Evolutionary conservation across 2,888 invertebrate species (phyloP), one percentile per base, ranked within the genome.

Genomic region (Amitus sp.): DNA sequence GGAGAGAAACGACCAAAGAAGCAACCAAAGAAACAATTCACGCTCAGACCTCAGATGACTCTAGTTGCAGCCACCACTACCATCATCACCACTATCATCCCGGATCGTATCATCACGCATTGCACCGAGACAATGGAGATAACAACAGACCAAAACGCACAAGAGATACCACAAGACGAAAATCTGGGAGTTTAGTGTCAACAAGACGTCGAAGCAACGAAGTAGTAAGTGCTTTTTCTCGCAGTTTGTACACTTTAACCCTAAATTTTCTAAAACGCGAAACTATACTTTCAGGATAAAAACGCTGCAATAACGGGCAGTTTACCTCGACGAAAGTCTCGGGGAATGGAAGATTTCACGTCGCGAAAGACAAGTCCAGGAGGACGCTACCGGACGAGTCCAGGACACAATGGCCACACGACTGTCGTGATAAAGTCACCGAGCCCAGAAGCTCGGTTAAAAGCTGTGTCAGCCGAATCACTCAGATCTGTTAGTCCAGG

Each of bases 401-500:
- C 86, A 0, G 86, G 85, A 3, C 75, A n/a, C n/a, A n/a, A n/a
- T n/a, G n/a, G n/a, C n/a, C n/a, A 75, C 45, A 69, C 78, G 1
- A 58, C 77, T 7, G 53, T 77, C 10, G 66, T 79, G 23, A 59
- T 76, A 0, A 80, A 81, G 33, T 76, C 79, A 2, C 76, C 81
- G 15, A 85, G 84, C 72, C 84, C 85, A 1, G 86, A 87, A 63
- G 77, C 84, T 9, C 83, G 88, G 67, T 80, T 92, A 49, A 94
- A 94, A 83, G 93, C 94, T 7, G 86, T 93, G 59, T 94, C 94
- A 70, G 92, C 93, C 42, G 95, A 95, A 83, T 94, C 94, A 1
- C 83, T 95, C 50, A 87, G 94, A 45, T 94, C 94, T n/a, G 93
- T 92, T 34, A 94, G 94, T 73, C 94, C 94, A 2, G 94, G 95